Percentiles rank a stretch among this genome's conserved stretches.
Conservation (phyloP, 2,113 vertebrate species). For the Channa maculata region DNA sequence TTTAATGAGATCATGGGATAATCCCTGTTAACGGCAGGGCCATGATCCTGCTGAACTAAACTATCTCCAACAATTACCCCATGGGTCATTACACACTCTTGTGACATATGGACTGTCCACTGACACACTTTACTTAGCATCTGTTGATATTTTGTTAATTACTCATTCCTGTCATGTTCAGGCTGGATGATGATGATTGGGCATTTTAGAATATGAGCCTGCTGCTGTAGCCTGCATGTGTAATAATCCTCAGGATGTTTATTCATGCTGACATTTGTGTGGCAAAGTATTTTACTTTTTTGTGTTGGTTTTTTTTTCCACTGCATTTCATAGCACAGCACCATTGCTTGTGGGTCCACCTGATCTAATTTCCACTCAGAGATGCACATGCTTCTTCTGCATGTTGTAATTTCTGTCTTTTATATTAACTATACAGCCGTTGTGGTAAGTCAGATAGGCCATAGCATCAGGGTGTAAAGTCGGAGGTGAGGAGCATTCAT, state of each 20-base stretch:
- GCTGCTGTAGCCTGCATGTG: neutral
- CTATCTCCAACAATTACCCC: slow-evolving; percentile 6
- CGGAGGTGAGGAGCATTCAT: too few species aligned
- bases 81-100: slow-evolving; percentile 3
- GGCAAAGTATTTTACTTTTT: too few species aligned
- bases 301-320: neutral
- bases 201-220: neutral
- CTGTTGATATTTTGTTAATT: slow-evolving; percentile 4
- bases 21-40: slow-evolving; percentile 40
- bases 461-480: too few species aligned
- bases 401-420: too few species aligned
- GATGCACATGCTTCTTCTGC: too few species aligned
- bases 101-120: slow-evolving; percentile 2
- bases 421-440: too few species aligned
- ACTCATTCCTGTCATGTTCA: neutral
- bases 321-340: neutral
- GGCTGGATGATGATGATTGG: slow-evolving; percentile 9
- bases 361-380: neutral
- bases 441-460: too few species aligned
- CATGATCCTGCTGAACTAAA: slow-evolving; percentile 28
- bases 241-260: slow-evolving; percentile 13
- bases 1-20: slow-evolving; percentile 62
- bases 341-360: neutral
- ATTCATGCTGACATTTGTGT: neutral
- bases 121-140: neutral